Conservation (phyloP, 2,113 vertebrate species). For the Lethenteron reissneri region DNA sequence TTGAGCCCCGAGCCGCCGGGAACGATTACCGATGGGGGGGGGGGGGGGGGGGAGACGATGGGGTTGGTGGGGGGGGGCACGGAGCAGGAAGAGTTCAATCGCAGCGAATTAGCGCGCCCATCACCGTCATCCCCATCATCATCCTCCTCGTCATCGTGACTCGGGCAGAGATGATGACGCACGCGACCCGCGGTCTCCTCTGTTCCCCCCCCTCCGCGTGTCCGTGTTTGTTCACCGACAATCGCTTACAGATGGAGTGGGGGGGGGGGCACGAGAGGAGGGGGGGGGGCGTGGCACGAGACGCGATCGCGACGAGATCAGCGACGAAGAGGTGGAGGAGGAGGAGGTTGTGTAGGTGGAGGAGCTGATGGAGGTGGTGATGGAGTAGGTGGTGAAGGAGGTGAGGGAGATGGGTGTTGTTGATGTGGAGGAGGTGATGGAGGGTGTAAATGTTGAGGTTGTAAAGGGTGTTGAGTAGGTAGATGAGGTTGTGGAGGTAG, state of each 20-base stretch:
- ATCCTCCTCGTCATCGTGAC: too few species aligned
- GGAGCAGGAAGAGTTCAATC: too few species aligned
- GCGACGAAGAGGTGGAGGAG: not conserved
- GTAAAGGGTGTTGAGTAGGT: not conserved
- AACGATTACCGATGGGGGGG: too few species aligned
- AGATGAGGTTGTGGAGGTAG: not conserved
- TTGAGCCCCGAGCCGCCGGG: too few species aligned
- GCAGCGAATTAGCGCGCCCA: too few species aligned
- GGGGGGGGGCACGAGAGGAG: not conserved
- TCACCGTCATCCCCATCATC: too few species aligned
- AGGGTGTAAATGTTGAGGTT: not conserved
- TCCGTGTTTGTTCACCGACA: too few species aligned
- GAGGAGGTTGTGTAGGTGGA: not conserved
- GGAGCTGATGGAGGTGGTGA: not conserved
- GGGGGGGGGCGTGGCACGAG: not conserved
- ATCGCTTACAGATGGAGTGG: not conserved
- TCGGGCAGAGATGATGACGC: too few species aligned
- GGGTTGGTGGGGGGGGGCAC: too few species aligned
- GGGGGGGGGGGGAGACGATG: too few species aligned
- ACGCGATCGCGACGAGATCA: not conserved
- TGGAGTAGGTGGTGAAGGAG: not conserved
- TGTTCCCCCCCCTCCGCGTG: too few species aligned
- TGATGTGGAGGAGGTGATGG: not conserved
- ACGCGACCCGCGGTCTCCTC: too few species aligned
- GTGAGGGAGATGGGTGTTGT: not conserved